Conservation (phyloP, 2,888 invertebrate species). For the Xanthorhoe designata region DNA sequence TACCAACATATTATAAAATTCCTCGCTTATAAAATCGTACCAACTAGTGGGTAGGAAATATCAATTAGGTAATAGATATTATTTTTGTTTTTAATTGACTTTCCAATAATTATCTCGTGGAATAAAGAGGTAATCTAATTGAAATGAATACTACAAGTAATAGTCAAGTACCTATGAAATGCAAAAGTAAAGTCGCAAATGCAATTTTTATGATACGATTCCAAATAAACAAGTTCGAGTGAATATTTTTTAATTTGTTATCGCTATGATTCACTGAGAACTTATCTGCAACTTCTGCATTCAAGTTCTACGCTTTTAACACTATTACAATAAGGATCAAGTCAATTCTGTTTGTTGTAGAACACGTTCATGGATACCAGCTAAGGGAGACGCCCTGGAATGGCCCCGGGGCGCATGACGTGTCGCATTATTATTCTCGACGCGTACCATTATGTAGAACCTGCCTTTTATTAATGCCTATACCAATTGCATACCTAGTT, state of each 20-base stretch:
- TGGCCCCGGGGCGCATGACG: conserved; percentile 37
- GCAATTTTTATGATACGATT: conserved; percentile 18
- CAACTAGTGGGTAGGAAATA: not conserved
- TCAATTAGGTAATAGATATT: not conserved
- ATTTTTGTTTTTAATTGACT: not conserved
- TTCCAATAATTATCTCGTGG: not conserved
- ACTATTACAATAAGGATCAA: conserved; percentile 31
- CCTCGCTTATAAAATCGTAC: conserved; percentile 11
- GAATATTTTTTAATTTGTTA: conserved; percentile 45
- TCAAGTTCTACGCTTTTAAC: conserved; percentile 26
- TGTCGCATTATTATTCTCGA: conserved; percentile 41
- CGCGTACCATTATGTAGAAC: conserved; percentile 37
- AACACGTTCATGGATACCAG: conserved; percentile 38
- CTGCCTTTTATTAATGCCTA: not conserved
- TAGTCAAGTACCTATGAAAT: conserved; percentile 1
- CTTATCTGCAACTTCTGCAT: conserved; percentile 20
- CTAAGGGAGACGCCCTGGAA: conserved; percentile 40
- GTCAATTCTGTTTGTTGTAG: conserved; percentile 12
- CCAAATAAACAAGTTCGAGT: conserved; percentile 36
- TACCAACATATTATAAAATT: conserved; percentile 15
- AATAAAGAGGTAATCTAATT: not conserved
- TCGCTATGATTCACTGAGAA: conserved; percentile 45
- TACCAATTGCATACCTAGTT: not conserved
- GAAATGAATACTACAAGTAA: conserved; percentile 2
- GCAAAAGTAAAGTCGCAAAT: conserved; percentile 10